Base-by-base conservation (phyloP, 2,113 vertebrate species). In the Planiliza haematocheilus region DNA sequence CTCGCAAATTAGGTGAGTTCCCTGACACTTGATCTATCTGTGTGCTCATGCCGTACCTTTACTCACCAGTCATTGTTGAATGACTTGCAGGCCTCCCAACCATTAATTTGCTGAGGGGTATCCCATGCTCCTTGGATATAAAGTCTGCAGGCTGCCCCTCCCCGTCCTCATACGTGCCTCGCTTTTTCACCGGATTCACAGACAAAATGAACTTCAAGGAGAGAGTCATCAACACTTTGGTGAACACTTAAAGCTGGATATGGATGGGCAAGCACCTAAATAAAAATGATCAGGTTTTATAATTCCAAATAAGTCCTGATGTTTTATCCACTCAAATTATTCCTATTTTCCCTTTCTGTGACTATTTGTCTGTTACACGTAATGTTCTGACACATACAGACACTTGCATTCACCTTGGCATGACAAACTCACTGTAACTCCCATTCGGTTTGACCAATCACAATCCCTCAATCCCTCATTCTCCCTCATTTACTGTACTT, bases 161-260 rank as follows among this genome's bases (percentile, higher is more conserved):
- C 24, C 95, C 95, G 0, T 81, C 91, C 1, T 94, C 94, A 1
- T 95, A 92, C 1, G 41, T 95, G 1, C 95, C 95, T 42, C 91
- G 93, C 17, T 91, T 90, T 49, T 94, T 94, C 38, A 94, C 92
- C 1, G 38, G 67, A 39, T 86, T 82, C 77, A 91, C 93, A 0
- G 91, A 97, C 57, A 90, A 0, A 4, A 98, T 98, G 97, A 94
- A 66, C 0, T 97, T 96, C 48, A 60, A 50, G 0, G 88, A 97
- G 53, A 88, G 95, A 24, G 70, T 93, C 18, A 42, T 89, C 75
- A 97, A 97, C 17, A 75, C 92, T 2, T 20, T 97, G 38, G 74
- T 90, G 51, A 87, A 79, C 1, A 24, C 10, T 1, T 18, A 1
- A 0, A 1, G 13, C 4, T 9, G 16, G 7, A 5, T 17, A n/a